Evolutionary conservation across 2,797 vertebrate species (phyloP).

Genomic region (Valencia hispanica): DNA sequence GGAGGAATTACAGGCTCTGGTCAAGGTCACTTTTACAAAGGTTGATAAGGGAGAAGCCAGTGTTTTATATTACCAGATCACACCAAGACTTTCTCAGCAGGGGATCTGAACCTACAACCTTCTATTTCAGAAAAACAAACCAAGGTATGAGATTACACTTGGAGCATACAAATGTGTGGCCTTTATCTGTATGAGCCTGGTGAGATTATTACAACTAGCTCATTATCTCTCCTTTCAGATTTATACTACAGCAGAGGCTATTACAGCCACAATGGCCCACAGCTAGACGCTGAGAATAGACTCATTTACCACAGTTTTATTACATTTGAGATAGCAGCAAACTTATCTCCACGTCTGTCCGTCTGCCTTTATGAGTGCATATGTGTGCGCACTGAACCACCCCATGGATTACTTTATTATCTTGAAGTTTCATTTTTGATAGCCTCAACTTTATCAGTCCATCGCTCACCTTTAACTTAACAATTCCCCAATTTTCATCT

Average conservation of each 20-base stretch:
- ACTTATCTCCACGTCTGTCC: conserved; percentile 65
- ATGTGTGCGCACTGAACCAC: conserved; percentile 29
- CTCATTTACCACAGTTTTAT: conserved; percentile 75
- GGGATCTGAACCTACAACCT: conserved; percentile 55
- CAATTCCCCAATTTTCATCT: conserved; percentile 25
- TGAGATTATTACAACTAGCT: conserved; percentile 65
- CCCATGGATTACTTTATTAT: conserved; percentile 62
- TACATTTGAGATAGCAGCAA: conserved; percentile 70
- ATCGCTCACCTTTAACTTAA: conserved; percentile 36
- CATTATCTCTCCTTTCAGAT: conserved; percentile 67
- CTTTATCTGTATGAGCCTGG: conserved; percentile 56
- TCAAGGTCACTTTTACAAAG: conserved; percentile 24
- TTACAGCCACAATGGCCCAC: conserved; percentile 63
- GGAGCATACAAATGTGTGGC: conserved; percentile 47
- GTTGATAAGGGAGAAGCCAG: neutral
- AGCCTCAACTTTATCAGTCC: conserved; percentile 45
- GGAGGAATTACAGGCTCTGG: conserved; percentile 9
- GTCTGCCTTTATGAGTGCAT: conserved; percentile 50
- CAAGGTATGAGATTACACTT: conserved; percentile 29
- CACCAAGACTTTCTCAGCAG: neutral
- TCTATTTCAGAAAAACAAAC: conserved; percentile 27
- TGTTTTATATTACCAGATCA: conserved; percentile 24
- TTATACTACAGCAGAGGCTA: conserved; percentile 49
- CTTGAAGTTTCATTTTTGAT: conserved; percentile 59
- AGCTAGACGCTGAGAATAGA: conserved; percentile 53